Base-by-base conservation (phyloP, 2,888 invertebrate species). In the Diaphora mendica region DNA sequence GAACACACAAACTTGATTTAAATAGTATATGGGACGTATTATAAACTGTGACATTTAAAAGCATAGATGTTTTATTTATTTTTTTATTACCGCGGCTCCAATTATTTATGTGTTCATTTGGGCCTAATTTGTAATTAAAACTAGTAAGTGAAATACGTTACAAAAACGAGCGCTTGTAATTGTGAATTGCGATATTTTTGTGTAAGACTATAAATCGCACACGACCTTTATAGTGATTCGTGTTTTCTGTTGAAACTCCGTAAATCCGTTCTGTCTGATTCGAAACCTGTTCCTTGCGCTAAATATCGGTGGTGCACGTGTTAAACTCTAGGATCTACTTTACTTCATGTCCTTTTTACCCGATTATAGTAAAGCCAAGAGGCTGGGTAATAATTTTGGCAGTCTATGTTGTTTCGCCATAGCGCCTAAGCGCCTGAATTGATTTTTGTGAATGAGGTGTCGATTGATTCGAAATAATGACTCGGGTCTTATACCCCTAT, bases 151-250 rank as follows among this genome's bases (percentile, higher is more conserved):
- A 62, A 62, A 62, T 30, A 62, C 30, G 26, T 62, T 62, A 30
- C 62, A 62, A 62, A 62, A 62, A 62, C 26, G 30, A 15, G 62
- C 62, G 35, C 55, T 68, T 69, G 39, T 69, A 69, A 59, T 62
- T 62, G 30, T 17, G 62, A 33, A 68, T 68, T 39, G 35, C 59
- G 17, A 59, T 62, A 59, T 30, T 26, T 26, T 62, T 62, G 62
- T 62, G 62, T 62, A 59, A 59, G 59, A 30, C 59, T 59, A 26
- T 59, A 62, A 30, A 30, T 30, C 62, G 62, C 62, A 62, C 17
- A 62, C 62, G 30, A 62, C 62, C 62, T 62, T 62, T 62, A 30
- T 30, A 62, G 17, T 17, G 30, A 62, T 30, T 59, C 11, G 59
- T 59, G 15, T 59, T 3, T 59, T 62, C 62, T 62, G 62, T 62